Evolutionary conservation across 2,113 vertebrate species (phyloP), one percentile per base, ranked within the genome.

Genomic region (Puma concolor): DNA sequence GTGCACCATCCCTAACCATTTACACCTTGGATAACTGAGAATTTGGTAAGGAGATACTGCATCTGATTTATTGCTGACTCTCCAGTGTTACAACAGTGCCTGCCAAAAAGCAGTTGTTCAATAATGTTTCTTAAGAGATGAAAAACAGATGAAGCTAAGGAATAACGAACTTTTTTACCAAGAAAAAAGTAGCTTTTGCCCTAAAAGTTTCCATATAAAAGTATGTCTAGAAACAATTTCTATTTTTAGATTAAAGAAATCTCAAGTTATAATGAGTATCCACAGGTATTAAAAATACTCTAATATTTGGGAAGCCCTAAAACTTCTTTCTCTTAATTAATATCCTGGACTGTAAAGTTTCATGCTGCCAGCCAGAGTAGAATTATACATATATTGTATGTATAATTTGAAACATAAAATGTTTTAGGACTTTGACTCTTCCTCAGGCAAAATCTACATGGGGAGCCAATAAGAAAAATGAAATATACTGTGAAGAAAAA

Each of bases 381-480:
- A 72, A 71, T 87, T 63, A 44, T 72, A 14, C 2, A 60, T 31
- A 57, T 21, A 63, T 36, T 60, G 60, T 36, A 71, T 5, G 11
- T 81, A 27, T 33, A 50, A 89, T 44, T 76, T 83, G 66, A 64
- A 83, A 76, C 27, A 79, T 41, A 95, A 96, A 98, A 87, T 4
- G 48, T 90, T 96, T 89, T 44, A 97, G 97, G 57, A 52, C 33
- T 96, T 88, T 95, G 80, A 77, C 41, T 94, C 69, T 97, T 60
- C 69, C 52, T 91, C 11, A 94, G 81, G 96, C 54, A 98, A 95
- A 96, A 94, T 92, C 94, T 95, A 82, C 52, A 52, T 48, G 52
- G 60, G 31, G 21, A 96, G 33, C 16, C 82, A 91, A 96, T 29
- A 57, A 85, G 57, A 86, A 44, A 36, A 77, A 94, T 88, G 44